Conservation (phyloP, 2,888 invertebrate species). For the Ophioninae sp. region DNA sequence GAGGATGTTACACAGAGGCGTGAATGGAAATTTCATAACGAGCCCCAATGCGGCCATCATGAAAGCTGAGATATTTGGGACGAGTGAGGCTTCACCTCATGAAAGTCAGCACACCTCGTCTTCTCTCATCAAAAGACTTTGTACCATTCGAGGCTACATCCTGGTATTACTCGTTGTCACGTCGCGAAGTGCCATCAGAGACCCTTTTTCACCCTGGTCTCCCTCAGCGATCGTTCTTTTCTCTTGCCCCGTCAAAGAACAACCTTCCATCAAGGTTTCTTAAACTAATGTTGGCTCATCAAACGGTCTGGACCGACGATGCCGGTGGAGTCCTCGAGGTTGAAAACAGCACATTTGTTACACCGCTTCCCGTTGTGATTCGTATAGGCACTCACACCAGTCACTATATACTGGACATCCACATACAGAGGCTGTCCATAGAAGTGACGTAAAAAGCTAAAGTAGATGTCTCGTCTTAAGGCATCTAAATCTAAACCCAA, state of each 20-base stretch:
- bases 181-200: neutral
- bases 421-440: no score
- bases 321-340: constrained; percentile 32
- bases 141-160: constrained; percentile 41
- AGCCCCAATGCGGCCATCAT: constrained; percentile 72
- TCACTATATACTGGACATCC: no score
- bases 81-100: constrained; percentile 76
- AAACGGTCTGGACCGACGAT: constrained; percentile 64
- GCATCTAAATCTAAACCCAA: no score
- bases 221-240: constrained; percentile 47
- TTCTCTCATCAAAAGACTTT: constrained; percentile 32
- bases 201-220: constrained; percentile 33
- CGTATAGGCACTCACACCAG: neutral
- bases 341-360: constrained; percentile 79
- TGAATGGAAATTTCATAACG: constrained; percentile 72
- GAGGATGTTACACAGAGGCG: no score
- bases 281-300: constrained; percentile 74
- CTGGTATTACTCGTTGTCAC: neutral
- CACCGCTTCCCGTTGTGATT: constrained; percentile 47
- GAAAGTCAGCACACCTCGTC: constrained; percentile 76
- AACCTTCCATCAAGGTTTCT: constrained; percentile 74
- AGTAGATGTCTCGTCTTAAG: no score
- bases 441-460: no score
- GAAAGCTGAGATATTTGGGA: constrained; percentile 48
- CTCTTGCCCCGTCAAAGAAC: constrained; percentile 61